phyloP scores from a whole-genome alignment of 1,140 invertebrate genomes.

The Zaprionus ghesquierei region DNA sequence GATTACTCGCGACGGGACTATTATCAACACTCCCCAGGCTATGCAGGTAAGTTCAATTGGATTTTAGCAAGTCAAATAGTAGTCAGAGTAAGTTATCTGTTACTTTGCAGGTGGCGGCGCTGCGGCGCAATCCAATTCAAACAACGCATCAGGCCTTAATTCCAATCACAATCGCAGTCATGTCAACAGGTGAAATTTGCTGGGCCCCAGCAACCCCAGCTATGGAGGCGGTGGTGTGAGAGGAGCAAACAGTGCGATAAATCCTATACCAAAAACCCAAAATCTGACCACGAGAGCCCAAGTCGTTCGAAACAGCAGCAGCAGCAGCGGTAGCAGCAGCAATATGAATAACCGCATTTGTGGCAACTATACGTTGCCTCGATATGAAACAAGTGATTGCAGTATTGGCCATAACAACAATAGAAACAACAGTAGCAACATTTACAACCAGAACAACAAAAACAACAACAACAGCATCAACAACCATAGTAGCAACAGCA shows the following conservation, averaged over 20 bases:
- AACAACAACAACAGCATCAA: conserved; percentile 25
- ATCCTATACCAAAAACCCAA: conserved; percentile 47
- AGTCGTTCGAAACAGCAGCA: conserved; percentile 26
- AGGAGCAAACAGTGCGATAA: conserved; percentile 38
- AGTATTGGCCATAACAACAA: conserved; percentile 12
- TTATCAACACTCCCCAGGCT: conserved; percentile 76
- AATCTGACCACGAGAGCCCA: conserved; percentile 56
- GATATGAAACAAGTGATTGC: conserved; percentile 36
- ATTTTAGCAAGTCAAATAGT: neutral
- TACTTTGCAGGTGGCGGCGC: conserved; percentile 34
- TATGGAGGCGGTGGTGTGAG: conserved; percentile 36
- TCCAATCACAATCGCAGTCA: conserved; percentile 80
- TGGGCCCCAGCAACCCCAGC: conserved; percentile 49
- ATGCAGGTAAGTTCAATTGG: conserved; percentile 50
- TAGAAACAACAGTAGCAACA: conserved; percentile 5
- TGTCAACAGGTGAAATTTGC: conserved; percentile 82
- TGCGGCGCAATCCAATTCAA: conserved; percentile 59
- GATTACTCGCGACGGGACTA: conserved; percentile 75
- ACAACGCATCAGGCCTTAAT: conserved; percentile 61
- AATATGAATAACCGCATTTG: neutral
- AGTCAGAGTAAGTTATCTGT: neutral
- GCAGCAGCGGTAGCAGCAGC: conserved; percentile 21
- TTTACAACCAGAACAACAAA: conserved; percentile 21
- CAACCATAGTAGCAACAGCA: conserved; percentile 36
- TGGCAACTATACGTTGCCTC: conserved; percentile 37